phyloP scores from a whole-genome alignment of 2,888 invertebrate genomes.

The Cloeon dipterum region DNA sequence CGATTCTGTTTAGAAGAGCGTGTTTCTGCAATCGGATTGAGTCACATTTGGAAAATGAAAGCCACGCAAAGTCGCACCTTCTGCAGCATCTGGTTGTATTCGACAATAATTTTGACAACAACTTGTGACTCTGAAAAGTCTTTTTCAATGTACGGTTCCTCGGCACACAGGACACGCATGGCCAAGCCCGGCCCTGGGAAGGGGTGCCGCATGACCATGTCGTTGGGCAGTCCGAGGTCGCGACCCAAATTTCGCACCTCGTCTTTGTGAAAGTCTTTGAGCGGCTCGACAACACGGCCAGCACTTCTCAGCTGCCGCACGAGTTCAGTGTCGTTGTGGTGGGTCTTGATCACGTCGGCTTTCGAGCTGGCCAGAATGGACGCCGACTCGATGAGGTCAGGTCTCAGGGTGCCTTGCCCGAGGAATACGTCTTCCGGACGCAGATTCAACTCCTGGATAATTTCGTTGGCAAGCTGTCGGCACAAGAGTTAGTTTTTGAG shows the following conservation, averaged over 20 bases:
- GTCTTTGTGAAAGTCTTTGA: slow-evolving; percentile 97
- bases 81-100: slow-evolving; percentile 73
- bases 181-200: slow-evolving; percentile 98
- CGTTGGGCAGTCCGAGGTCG: slow-evolving; percentile 68
- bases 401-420: slow-evolving; percentile 88
- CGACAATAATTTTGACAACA: slow-evolving; percentile 82
- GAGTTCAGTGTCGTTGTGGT: slow-evolving; percentile 95
- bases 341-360: slow-evolving; percentile 95
- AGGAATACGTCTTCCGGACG: slow-evolving; percentile 81
- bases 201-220: slow-evolving; percentile 84
- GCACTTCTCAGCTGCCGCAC: slow-evolving; percentile 47
- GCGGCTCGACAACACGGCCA: slow-evolving; percentile 90
- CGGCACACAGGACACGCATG: slow-evolving; percentile 86
- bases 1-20: slow-evolving; percentile 68
- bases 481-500: slow-evolving; percentile 4
- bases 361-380: slow-evolving; percentile 60
- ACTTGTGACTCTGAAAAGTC: slow-evolving; percentile 93
- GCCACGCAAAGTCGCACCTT: no score
- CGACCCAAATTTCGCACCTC: slow-evolving; percentile 76
- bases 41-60: no score
- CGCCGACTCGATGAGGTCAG: slow-evolving; percentile 96
- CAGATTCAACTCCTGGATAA: slow-evolving; percentile 65
- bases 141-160: slow-evolving; percentile 80
- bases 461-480: slow-evolving; percentile 55
- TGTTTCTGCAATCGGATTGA: slow-evolving; percentile 34